Conservation (phyloP, 2,888 invertebrate species). For the Dione vanillae region DNA sequence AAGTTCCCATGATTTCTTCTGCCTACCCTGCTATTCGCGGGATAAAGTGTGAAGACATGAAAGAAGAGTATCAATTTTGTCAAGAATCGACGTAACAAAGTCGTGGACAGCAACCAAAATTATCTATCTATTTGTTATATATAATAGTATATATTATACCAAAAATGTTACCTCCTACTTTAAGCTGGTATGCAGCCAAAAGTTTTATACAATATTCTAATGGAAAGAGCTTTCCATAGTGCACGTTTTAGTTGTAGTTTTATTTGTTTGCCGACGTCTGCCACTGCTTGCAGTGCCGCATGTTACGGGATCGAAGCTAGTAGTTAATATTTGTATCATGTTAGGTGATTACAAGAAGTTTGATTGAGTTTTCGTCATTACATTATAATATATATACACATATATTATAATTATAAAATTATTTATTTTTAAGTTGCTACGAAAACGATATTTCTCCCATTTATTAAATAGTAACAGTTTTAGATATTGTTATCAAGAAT, state of each 20-base stretch:
- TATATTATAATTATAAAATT: too few relatives aligned
- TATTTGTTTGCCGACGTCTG: constrained; percentile 15
- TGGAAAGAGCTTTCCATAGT: constrained; percentile 1
- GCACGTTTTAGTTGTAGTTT: constrained; percentile 16
- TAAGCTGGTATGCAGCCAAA: constrained; percentile 10
- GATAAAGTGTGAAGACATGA: not conserved
- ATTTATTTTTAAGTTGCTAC: too few relatives aligned
- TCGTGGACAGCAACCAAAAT: too few relatives aligned
- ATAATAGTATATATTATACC: too few relatives aligned
- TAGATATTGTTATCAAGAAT: too few relatives aligned
- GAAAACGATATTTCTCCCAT: too few relatives aligned
- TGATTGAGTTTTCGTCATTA: not conserved
- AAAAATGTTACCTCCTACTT: not conserved
- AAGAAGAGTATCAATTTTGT: too few relatives aligned
- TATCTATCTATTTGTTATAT: too few relatives aligned
- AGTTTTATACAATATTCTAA: constrained; percentile 10
- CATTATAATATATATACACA: too few relatives aligned
- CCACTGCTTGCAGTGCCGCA: constrained; percentile 3
- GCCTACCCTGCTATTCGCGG: not conserved
- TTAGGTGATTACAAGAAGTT: not conserved
- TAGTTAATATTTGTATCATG: constrained; percentile 5
- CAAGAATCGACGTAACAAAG: too few relatives aligned
- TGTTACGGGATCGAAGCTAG: constrained; percentile 9
- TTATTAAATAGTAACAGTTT: too few relatives aligned
- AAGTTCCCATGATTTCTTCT: not conserved